Conservation (phyloP, 2,113 vertebrate genomes). For the Daboia siamensis region DNA sequence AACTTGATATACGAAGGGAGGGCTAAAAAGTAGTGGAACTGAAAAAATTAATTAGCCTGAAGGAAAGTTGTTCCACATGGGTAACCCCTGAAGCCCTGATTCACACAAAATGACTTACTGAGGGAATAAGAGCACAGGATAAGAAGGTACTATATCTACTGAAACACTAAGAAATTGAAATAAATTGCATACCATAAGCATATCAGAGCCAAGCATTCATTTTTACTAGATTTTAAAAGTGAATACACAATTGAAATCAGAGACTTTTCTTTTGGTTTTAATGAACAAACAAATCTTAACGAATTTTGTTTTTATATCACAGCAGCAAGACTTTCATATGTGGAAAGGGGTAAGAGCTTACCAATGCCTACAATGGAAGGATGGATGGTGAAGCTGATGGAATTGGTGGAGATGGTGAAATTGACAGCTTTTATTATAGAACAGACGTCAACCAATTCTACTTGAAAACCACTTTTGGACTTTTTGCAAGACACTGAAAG, state of each 20-base stretch:
- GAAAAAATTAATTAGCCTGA: constrained; percentile 44
- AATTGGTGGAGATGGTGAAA: neutral
- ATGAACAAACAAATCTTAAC: neutral
- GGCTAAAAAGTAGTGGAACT: constrained; percentile 40
- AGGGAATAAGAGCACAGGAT: constrained; percentile 6
- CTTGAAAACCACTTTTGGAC: neutral
- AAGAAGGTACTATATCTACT: constrained; percentile 28
- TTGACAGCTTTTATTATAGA: neutral
- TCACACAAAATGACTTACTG: constrained; percentile 22
- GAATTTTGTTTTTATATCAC: neutral
- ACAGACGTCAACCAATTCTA: neutral
- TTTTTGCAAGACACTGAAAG: neutral
- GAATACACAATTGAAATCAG: neutral
- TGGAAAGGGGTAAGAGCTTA: neutral
- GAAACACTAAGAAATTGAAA: neutral
- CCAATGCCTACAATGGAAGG: neutral
- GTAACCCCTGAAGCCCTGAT: neutral
- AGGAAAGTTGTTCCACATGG: constrained; percentile 25
- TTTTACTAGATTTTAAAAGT: neutral
- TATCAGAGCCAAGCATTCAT: neutral
- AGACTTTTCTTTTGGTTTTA: neutral
- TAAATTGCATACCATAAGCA: neutral
- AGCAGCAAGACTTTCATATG: neutral
- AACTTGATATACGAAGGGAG: neutral
- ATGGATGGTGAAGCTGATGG: neutral